Evolutionary conservation across 23 tunicate species (phyloP).

Genomic region (Styela clava): DNA sequence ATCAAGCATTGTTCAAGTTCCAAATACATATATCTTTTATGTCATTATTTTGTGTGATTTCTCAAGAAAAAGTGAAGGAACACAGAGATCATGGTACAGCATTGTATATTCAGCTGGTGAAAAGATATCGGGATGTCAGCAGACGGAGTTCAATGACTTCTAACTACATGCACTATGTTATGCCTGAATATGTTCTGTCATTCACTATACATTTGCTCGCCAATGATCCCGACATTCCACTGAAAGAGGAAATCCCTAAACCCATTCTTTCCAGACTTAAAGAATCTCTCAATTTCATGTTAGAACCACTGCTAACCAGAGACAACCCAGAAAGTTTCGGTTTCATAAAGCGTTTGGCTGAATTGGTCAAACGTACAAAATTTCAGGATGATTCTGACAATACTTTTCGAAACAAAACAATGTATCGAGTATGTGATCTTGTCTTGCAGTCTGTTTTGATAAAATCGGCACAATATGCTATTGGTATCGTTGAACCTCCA

Average conservation of each 20-base stretch:
- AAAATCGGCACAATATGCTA: conserved; percentile 68
- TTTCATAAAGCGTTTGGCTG: conserved; percentile 29
- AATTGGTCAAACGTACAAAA: conserved; percentile 20
- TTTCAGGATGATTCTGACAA: conserved; percentile 32
- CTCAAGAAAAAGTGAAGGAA: conserved; percentile 80
- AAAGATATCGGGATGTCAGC: conserved; percentile 50
- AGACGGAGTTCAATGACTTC: conserved; percentile 20
- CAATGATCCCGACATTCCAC: conserved; percentile 68
- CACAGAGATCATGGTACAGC: conserved; percentile 68
- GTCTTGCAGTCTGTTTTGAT: conserved; percentile 59
- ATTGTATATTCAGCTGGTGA: conserved; percentile 64
- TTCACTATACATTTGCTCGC: conserved; percentile 71
- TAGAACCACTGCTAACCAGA: conserved; percentile 81
- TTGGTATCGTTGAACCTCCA: conserved; percentile 76
- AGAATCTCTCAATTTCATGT: conserved; percentile 82
- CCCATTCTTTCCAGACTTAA: conserved; percentile 69
- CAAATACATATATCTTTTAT: conserved; percentile 74
- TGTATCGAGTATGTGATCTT: conserved; percentile 88
- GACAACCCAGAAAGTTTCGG: conserved; percentile 91
- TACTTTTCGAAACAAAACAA: conserved; percentile 7
- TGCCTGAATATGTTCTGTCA: conserved; percentile 80
- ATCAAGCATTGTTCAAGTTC: conserved; percentile 42
- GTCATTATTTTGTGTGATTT: conserved; percentile 61
- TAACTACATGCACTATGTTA: background rate
- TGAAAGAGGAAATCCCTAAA: conserved; percentile 52